Conservation (phyloP, 2,888 invertebrate species). For the Drosophila parthenogenetica region DNA sequence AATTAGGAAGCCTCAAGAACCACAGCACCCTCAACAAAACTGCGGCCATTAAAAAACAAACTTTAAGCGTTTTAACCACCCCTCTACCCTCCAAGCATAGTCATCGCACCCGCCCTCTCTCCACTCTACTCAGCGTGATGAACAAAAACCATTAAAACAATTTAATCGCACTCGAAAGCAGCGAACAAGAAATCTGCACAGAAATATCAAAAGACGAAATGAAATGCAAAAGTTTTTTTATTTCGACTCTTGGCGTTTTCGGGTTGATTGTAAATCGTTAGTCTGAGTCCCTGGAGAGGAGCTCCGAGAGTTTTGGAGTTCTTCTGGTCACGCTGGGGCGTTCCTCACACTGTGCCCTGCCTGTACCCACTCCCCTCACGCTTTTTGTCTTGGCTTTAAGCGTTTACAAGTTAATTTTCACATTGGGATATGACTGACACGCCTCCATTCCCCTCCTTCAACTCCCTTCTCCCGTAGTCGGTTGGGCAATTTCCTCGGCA, state of each 20-base stretch:
- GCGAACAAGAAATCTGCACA: slow-evolving; percentile 67
- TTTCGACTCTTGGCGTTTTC: slow-evolving; percentile 69
- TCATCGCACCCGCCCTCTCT: too few relatives aligned
- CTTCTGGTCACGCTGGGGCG: slow-evolving; percentile 25
- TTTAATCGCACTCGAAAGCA: slow-evolving; percentile 84
- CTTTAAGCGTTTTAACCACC: slow-evolving; percentile 59
- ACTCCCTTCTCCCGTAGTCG: background rate
- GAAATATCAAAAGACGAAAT: slow-evolving; percentile 75
- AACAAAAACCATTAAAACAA: slow-evolving; percentile 85
- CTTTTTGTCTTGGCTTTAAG: slow-evolving; percentile 30
- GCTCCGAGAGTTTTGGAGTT: slow-evolving; percentile 10
- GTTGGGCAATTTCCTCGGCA: slow-evolving; percentile 65
- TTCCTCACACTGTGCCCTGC: background rate
- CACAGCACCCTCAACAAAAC: slow-evolving; percentile 42
- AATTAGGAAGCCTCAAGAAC: slow-evolving; percentile 53
- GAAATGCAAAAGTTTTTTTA: slow-evolving; percentile 79
- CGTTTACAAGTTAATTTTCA: slow-evolving; percentile 83
- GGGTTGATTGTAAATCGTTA: slow-evolving; percentile 83
- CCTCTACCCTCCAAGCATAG: background rate
- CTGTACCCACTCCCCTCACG: background rate
- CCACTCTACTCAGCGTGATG: background rate
- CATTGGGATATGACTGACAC: slow-evolving; percentile 75
- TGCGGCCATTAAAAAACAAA: slow-evolving; percentile 72
- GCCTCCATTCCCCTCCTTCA: background rate
- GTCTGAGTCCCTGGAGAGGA: slow-evolving; percentile 65